These are phyloP conservation scores for Coracias cyanogaster DNA, from an alignment of 2,797 vertebrate species.

Conservation along the genomic window DNA sequence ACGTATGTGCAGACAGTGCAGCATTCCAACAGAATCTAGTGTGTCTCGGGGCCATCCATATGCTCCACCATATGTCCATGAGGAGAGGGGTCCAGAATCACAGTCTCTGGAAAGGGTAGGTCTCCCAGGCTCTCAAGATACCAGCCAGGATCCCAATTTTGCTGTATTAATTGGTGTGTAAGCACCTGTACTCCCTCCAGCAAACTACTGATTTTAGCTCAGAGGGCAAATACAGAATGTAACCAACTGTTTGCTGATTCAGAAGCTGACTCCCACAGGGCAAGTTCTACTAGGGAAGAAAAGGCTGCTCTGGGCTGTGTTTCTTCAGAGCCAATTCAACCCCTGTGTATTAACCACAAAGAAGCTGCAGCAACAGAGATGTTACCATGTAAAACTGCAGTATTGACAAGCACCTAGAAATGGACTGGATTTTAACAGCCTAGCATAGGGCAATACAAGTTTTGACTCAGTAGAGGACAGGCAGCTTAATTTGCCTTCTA, in stretches of 20 bases:
- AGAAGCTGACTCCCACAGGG: not conserved
- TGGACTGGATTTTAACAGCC: not conserved
- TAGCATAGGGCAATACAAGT: not conserved
- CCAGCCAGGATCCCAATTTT: constrained; percentile 13
- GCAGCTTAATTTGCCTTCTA: not conserved
- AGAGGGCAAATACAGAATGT: not conserved
- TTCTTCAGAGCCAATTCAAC: not conserved
- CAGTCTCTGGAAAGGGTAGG: not conserved
- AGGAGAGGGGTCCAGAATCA: constrained; percentile 18
- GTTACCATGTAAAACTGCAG: not conserved
- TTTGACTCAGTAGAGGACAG: not conserved
- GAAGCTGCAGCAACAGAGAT: not conserved
- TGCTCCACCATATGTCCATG: constrained; percentile 26
- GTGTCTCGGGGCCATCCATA: not conserved
- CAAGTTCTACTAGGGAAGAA: not conserved
- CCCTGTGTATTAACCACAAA: not conserved
- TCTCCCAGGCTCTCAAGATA: constrained; percentile 27
- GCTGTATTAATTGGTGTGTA: not conserved
- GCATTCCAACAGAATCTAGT: not conserved
- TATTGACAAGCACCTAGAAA: not conserved
- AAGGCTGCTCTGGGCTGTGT: not conserved
- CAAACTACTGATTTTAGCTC: not conserved
- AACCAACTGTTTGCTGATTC: not conserved
- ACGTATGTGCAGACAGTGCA: not conserved
- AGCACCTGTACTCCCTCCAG: constrained; percentile 1